Percentiles rank a stretch among this genome's conserved stretches.
Conservation (phyloP, 2,113 vertebrate species). For the Potamarius usumacintae region DNA sequence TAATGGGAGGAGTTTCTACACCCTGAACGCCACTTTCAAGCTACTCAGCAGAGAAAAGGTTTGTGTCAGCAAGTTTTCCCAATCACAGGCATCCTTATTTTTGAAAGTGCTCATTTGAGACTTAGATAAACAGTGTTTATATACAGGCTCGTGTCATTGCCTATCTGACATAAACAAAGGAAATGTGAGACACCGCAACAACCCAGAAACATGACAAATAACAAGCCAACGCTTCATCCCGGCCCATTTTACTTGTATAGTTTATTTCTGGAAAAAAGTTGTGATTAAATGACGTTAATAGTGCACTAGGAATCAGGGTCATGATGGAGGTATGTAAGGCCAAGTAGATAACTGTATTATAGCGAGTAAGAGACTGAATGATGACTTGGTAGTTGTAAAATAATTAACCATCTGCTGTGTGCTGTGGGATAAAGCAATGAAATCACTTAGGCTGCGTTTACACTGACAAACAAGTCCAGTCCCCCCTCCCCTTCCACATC, state of each 20-base stretch:
- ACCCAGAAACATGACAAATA: background rate
- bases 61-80: constrained; percentile 22
- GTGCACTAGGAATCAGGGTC: background rate
- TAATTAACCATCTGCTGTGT: background rate
- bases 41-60: background rate
- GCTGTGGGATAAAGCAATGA: background rate
- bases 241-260: background rate
- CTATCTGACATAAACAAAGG: background rate
- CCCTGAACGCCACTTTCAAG: background rate
- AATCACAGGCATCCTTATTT: background rate
- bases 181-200: background rate
- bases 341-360: background rate
- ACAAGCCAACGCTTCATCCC: background rate
- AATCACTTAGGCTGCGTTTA: background rate
- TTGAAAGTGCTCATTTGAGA: background rate
- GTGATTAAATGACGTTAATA: background rate
- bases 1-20: background rate
- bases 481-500: background rate
- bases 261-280: background rate
- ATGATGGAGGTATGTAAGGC: background rate
- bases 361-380: background rate
- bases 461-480: background rate
- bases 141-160: background rate
- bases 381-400: background rate
- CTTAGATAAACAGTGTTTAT: background rate